phyloP scores from a whole-genome alignment of 2,797 vertebrate genomes.

The Typhlichthys subterraneus region DNA sequence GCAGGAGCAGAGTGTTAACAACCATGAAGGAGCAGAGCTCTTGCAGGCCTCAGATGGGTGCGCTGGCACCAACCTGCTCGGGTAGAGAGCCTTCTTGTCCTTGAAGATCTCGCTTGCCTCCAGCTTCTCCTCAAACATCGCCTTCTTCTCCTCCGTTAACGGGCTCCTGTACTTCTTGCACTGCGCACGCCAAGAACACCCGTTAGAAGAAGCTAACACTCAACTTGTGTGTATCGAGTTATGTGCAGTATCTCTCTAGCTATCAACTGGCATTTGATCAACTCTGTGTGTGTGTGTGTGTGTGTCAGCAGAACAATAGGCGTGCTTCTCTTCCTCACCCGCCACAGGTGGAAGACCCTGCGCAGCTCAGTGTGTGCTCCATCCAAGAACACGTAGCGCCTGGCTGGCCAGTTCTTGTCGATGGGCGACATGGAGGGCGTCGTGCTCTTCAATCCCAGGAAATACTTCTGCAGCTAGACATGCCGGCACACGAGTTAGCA shows the following conservation, averaged over 20 bases:
- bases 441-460: slow-evolving; percentile 88
- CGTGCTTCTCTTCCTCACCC: slow-evolving; percentile 74
- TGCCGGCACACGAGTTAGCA: not conserved
- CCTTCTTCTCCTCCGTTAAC: slow-evolving; percentile 94
- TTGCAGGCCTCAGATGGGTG: not conserved
- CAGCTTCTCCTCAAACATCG: slow-evolving; percentile 94
- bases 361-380: slow-evolving; percentile 86
- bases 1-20: not conserved
- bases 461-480: slow-evolving; percentile 92
- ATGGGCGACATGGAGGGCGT: slow-evolving; percentile 92
- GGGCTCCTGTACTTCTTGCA: slow-evolving; percentile 95
- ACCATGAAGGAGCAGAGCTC: not conserved
- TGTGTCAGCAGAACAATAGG: too few relatives aligned
- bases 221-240: not conserved
- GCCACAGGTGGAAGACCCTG: slow-evolving; percentile 94
- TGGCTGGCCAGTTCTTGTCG: slow-evolving; percentile 90
- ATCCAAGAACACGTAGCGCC: slow-evolving; percentile 90
- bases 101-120: slow-evolving; percentile 97
- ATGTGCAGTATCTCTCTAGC: not conserved
- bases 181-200: slow-evolving; percentile 65
- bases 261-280: too few relatives aligned
- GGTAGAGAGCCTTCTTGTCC: slow-evolving; percentile 96
- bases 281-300: too few relatives aligned
- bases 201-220: too few relatives aligned
- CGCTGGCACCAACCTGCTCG: slow-evolving; percentile 84